These are phyloP conservation scores for Cydia splendana DNA, from an alignment of 1,140 invertebrate genomes.

Conservation along the genomic window DNA sequence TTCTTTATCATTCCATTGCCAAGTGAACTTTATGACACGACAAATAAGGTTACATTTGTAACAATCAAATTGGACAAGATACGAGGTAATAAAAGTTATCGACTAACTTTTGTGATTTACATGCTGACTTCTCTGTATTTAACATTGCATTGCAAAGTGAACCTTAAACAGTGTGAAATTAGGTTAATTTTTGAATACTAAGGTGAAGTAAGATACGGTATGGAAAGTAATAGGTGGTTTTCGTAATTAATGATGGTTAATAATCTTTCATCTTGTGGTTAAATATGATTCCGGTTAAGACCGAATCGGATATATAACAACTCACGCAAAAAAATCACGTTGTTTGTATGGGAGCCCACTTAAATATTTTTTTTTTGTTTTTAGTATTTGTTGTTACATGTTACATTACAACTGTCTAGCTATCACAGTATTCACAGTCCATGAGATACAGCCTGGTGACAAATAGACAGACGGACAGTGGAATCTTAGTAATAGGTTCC, in stretches of 20 bases:
- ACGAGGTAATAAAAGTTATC: not conserved
- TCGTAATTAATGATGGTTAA: not conserved
- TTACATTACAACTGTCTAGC: too few relatives aligned
- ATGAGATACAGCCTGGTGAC: too few relatives aligned
- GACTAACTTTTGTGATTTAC: not conserved
- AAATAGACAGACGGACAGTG: too few relatives aligned
- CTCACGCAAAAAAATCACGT: too few relatives aligned
- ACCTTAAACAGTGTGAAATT: not conserved
- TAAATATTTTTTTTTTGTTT: too few relatives aligned
- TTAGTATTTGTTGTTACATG: too few relatives aligned
- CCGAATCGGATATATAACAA: too few relatives aligned
- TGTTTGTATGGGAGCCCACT: too few relatives aligned
- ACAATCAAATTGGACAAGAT: not conserved
- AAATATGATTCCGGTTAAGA: not conserved
- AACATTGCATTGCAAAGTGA: not conserved
- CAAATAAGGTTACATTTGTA: not conserved
- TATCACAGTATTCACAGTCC: too few relatives aligned
- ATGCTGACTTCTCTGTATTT: not conserved
- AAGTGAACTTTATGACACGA: not conserved
- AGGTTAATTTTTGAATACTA: not conserved
- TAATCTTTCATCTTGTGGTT: not conserved
- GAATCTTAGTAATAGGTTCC: too few relatives aligned
- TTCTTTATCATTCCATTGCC: not conserved
- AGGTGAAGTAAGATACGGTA: not conserved
- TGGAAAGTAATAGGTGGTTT: not conserved